These are phyloP conservation scores for Clarias gariepinus DNA, from an alignment of 2,113 vertebrate species.

Conservation along the genomic window DNA sequence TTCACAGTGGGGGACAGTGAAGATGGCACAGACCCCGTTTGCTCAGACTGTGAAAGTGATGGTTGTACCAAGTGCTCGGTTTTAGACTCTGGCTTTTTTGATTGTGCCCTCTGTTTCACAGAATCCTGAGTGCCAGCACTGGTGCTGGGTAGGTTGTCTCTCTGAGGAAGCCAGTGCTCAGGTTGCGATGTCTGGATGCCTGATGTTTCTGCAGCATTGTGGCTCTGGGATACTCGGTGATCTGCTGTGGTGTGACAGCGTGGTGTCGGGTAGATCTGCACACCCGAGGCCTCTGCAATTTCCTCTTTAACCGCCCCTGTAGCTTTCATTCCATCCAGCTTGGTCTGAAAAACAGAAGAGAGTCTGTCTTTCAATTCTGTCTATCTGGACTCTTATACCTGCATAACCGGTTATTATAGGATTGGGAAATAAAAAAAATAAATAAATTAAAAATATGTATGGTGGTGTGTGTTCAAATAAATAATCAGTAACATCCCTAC, in stretches of 20 bases:
- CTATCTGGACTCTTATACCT: neutral
- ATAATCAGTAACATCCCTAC: neutral
- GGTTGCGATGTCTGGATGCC: conserved; percentile 18
- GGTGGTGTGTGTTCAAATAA: neutral
- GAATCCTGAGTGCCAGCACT: conserved; percentile 32
- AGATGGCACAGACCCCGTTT: conserved; percentile 42
- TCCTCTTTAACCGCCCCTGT: conserved; percentile 53
- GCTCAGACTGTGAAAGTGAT: conserved; percentile 23
- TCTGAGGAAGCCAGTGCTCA: conserved; percentile 38
- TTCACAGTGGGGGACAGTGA: conserved; percentile 36
- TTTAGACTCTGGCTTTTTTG: conserved; percentile 38
- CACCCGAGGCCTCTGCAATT: conserved; percentile 46
- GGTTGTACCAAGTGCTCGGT: conserved; percentile 11
- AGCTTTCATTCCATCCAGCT: conserved; percentile 7
- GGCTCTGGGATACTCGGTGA: conserved; percentile 32
- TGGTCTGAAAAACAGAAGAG: conserved; percentile 28
- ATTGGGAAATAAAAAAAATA: neutral
- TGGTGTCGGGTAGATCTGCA: conserved; percentile 30
- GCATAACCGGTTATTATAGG: too few relatives aligned
- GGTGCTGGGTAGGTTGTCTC: conserved; percentile 27
- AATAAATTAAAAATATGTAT: neutral
- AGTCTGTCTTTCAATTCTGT: neutral
- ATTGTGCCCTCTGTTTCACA: conserved; percentile 9
- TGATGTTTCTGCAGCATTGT: conserved; percentile 13
- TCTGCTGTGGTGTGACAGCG: conserved; percentile 50